A percentile compares a stretch with the other conserved stretches of the same genome.
phyloP scores from a whole-genome alignment of 1,140 invertebrate species.

The Caenorhabditis latens region DNA sequence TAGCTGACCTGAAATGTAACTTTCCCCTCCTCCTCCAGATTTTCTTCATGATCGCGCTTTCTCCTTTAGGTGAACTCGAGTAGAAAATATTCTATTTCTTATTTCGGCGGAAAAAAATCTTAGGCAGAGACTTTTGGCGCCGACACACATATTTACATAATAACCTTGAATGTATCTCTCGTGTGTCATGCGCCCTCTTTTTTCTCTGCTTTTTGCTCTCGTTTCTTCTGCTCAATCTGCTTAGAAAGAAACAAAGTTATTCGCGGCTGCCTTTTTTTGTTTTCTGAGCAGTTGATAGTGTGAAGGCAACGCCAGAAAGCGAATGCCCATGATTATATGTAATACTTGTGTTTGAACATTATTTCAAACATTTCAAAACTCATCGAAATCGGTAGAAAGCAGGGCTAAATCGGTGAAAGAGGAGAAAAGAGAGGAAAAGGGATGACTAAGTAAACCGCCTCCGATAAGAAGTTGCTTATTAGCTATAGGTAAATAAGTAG shows the following conservation, averaged over 20 bases:
- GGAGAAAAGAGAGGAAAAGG: neutral
- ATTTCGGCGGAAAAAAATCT: neutral
- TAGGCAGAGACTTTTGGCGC: slow-evolving; percentile 25
- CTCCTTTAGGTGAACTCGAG: slow-evolving; percentile 30
- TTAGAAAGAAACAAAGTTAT: slow-evolving; percentile 6
- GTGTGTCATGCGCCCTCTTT: slow-evolving; percentile 9
- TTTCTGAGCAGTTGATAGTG: neutral
- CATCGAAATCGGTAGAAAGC: no score
- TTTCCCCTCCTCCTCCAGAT: neutral
- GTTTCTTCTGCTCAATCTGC: slow-evolving; percentile 23
- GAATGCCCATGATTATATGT: neutral
- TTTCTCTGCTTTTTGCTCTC: slow-evolving; percentile 3
- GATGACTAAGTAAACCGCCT: slow-evolving; percentile 48
- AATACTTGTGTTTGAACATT: neutral
- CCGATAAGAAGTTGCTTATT: slow-evolving; percentile 53
- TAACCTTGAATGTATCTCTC: slow-evolving; percentile 42
- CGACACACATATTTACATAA: slow-evolving; percentile 53
- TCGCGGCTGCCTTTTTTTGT: neutral
- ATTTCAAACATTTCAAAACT: slow-evolving; percentile 39
- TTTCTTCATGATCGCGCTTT: slow-evolving; percentile 17
- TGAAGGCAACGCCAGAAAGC: neutral
- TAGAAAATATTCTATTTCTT: neutral
- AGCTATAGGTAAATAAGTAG: slow-evolving; percentile 53
- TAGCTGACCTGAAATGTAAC: slow-evolving; percentile 38
- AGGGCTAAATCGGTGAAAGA: neutral